These are phyloP conservation scores for Podiceps cristatus DNA, from an alignment of 2,113 vertebrate genomes.

Conservation along the genomic window DNA sequence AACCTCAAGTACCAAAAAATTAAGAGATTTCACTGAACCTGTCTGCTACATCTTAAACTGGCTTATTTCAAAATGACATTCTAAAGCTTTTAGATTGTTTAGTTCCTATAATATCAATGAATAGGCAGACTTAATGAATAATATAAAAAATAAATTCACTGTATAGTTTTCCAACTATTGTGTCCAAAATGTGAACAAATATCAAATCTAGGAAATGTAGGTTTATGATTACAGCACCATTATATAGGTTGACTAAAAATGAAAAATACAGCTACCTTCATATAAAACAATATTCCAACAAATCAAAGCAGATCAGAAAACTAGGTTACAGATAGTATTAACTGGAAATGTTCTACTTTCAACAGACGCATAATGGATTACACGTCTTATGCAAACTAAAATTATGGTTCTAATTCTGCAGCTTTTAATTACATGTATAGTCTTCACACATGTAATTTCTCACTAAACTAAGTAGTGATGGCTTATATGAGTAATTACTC, in stretches of 20 bases:
- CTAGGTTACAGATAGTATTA: conserved; percentile 3
- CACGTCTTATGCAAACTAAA: background rate
- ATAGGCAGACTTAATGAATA: background rate
- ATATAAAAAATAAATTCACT: background rate
- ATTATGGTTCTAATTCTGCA: conserved; percentile 9
- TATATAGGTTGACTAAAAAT: background rate
- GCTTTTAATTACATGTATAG: background rate
- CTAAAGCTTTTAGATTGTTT: background rate
- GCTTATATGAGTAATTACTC: background rate
- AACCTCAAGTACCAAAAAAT: background rate
- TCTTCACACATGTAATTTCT: background rate
- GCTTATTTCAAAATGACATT: background rate
- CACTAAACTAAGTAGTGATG: background rate
- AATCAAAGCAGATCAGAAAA: conserved; percentile 3
- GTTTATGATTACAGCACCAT: background rate
- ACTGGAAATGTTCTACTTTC: background rate
- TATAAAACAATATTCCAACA: background rate
- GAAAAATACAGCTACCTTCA: background rate
- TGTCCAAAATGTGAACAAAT: background rate
- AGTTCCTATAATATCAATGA: background rate
- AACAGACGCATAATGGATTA: background rate
- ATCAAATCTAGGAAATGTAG: background rate
- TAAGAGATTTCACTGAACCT: background rate
- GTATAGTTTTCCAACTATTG: background rate
- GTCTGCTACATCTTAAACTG: background rate